These are phyloP conservation scores for Galaxea fascicularis DNA, from an alignment of 92 coral and sea anemone species.

Conservation along the genomic window DNA sequence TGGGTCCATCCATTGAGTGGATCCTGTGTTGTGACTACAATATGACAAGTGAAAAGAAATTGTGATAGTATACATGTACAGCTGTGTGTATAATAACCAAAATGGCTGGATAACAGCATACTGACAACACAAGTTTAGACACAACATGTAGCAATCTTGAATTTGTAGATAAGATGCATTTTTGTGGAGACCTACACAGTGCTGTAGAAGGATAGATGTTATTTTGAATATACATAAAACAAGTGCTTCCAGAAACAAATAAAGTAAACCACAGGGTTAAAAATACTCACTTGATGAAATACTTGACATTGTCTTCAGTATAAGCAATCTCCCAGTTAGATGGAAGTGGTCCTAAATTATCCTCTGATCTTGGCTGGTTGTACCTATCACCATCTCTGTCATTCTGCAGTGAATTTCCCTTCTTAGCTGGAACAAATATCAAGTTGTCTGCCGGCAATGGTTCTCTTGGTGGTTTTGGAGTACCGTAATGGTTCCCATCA, in stretches of 20 bases:
- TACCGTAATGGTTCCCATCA: slow-evolving; percentile 95
- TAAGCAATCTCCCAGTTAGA: slow-evolving; percentile 96
- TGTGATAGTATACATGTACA: not conserved
- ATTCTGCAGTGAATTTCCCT: not conserved
- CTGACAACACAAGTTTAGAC: too few relatives aligned
- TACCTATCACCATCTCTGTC: slow-evolving; percentile 2
- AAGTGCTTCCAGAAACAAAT: too few relatives aligned
- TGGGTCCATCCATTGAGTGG: slow-evolving; percentile 99
- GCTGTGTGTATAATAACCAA: too few relatives aligned
- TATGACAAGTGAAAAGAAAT: not conserved
- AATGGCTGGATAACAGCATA: too few relatives aligned
- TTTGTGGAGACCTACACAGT: too few relatives aligned
- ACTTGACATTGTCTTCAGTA: slow-evolving; percentile 90
- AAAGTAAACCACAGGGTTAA: too few relatives aligned
- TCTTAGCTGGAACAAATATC: slow-evolving; percentile 40
- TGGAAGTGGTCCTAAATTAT: slow-evolving; percentile 85
- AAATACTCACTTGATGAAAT: slow-evolving; percentile 88
- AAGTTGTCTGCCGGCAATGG: slow-evolving; percentile 36
- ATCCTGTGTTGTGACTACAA: slow-evolving; percentile 86
- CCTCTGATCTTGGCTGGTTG: slow-evolving; percentile 45
- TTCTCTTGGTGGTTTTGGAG: slow-evolving; percentile 93
- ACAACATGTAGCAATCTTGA: too few relatives aligned
- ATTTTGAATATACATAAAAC: too few relatives aligned
- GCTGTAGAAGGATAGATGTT: too few relatives aligned
- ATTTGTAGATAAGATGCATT: too few relatives aligned